phyloP scores from a whole-genome alignment of 2,113 vertebrate genomes.

The Cisticola juncidis region DNA sequence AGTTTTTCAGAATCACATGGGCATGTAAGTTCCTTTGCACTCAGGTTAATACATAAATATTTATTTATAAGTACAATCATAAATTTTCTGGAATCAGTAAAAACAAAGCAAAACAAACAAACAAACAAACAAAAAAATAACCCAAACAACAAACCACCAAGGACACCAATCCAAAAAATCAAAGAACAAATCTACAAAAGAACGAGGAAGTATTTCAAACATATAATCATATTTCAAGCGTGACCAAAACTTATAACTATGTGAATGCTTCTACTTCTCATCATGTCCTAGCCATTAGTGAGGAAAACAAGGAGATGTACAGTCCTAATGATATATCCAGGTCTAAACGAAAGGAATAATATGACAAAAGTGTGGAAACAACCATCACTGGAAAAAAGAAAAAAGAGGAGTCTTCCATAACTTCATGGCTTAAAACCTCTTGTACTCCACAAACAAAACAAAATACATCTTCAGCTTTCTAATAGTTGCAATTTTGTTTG shows the following conservation, averaged over 20 bases:
- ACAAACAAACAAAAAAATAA: background rate
- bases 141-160: background rate
- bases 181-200: background rate
- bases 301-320: background rate
- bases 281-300: background rate
- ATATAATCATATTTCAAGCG: background rate
- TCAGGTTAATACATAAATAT: background rate
- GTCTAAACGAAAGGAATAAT: background rate
- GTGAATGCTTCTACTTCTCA: rapidly evolving
- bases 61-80: background rate
- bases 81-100: background rate
- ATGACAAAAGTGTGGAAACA: background rate
- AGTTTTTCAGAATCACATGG: background rate
- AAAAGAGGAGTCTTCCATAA: background rate
- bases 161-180: background rate
- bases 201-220: background rate
- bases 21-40: background rate
- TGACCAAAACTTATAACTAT: background rate
- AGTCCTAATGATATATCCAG: background rate
- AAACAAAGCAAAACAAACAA: too few species aligned
- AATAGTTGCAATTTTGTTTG: background rate
- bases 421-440: background rate
- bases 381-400: background rate
- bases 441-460: background rate
- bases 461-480: background rate